Conservation (phyloP, 2,797 vertebrate genomes). For the Varecia variegata region DNA sequence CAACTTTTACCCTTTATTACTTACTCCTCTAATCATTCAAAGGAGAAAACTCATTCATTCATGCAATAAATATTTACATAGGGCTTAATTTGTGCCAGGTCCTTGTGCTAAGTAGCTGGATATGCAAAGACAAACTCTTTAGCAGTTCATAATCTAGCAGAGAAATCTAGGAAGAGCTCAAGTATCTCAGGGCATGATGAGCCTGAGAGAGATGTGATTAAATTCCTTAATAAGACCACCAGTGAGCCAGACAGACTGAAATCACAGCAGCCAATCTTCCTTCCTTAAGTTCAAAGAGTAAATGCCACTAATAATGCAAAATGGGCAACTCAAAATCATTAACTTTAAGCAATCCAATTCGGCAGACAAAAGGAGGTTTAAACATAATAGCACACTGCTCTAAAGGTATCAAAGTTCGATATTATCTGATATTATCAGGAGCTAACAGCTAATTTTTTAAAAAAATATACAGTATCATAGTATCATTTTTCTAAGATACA, state of each 20-base stretch:
- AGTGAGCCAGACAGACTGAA: not conserved
- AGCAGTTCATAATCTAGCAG: not conserved
- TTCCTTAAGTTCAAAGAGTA: not conserved
- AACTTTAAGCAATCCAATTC: not conserved
- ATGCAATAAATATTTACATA: not conserved
- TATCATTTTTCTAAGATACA: not conserved
- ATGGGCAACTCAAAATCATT: not conserved
- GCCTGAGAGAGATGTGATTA: not conserved
- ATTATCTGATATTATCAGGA: not conserved
- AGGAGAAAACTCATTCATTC: not conserved
- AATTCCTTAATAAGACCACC: not conserved
- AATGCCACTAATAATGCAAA: slow-evolving; percentile 2
- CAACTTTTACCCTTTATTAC: not conserved
- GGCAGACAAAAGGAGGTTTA: not conserved
- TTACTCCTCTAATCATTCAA: not conserved
- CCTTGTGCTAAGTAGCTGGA: not conserved
- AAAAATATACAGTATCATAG: not conserved
- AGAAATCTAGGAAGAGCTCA: not conserved
- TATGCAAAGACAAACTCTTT: slow-evolving; percentile 2
- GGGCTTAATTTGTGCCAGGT: not conserved
- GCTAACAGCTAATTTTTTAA: too few species aligned
- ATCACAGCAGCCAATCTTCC: not conserved
- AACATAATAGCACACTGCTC: not conserved
- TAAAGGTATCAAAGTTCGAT: not conserved
- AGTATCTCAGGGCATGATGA: not conserved